Conservation (phyloP, 2,113 vertebrate species). For the Oostethus manadensis region DNA sequence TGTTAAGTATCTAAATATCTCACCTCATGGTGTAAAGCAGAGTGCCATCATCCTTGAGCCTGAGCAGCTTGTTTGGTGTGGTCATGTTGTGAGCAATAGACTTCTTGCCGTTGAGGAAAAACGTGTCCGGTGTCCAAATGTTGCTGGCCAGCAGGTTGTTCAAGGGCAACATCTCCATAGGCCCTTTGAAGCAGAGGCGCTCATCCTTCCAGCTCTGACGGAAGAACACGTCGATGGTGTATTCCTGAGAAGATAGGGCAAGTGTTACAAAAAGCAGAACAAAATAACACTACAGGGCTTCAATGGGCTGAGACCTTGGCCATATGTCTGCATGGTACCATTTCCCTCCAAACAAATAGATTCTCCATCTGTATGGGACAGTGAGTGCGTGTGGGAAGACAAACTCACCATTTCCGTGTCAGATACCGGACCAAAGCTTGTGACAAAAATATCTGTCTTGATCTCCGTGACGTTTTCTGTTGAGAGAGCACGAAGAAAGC, state of each 20-base stretch:
- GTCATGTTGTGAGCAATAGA: slow-evolving; percentile 74
- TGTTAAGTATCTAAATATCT: neutral
- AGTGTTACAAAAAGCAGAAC: slow-evolving; percentile 16
- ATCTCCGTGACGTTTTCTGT: slow-evolving; percentile 69
- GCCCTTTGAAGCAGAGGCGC: slow-evolving; percentile 68
- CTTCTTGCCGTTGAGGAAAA: slow-evolving; percentile 72
- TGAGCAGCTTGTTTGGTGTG: slow-evolving; percentile 72
- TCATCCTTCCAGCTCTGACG: slow-evolving; percentile 73
- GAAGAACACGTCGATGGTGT: slow-evolving; percentile 73
- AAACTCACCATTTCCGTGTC: slow-evolving; percentile 72
- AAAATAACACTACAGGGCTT: no score
- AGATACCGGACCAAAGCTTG: slow-evolving; percentile 70
- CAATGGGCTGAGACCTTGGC: no score
- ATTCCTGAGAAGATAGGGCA: slow-evolving; percentile 42
- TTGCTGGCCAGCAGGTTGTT: slow-evolving; percentile 74
- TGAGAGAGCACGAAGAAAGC: slow-evolving; percentile 16
- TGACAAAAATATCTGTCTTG: slow-evolving; percentile 68
- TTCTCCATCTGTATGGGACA: slow-evolving; percentile 1
- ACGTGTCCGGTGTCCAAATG: slow-evolving; percentile 74
- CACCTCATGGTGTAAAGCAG: slow-evolving; percentile 73
- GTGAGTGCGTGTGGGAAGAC: neutral
- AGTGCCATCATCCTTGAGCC: slow-evolving; percentile 67
- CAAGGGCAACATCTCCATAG: slow-evolving; percentile 66
- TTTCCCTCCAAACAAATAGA: slow-evolving; percentile 26
- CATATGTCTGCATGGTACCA: neutral